Conservation (phyloP, 2,888 invertebrate genomes). For the Lepidocyrtoides sp. region DNA sequence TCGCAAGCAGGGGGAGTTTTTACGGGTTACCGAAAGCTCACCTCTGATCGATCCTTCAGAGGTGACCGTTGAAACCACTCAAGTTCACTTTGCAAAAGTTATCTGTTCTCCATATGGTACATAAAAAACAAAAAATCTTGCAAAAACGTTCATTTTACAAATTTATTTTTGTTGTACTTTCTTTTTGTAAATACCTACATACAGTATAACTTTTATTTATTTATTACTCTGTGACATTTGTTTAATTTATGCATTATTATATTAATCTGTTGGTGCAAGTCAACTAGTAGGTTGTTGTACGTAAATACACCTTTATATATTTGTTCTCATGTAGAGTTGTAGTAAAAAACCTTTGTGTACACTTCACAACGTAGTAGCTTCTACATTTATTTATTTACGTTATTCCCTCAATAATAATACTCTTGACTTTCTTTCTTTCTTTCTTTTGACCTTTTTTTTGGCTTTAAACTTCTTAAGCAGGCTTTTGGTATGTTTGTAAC, state of each 20-base stretch:
- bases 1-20: conserved; percentile 87
- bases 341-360: background rate
- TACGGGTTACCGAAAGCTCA: conserved; percentile 89
- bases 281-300: background rate
- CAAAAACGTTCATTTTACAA: conserved; percentile 7
- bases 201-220: conserved; percentile 4
- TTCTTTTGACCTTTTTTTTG: background rate
- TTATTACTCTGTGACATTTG: background rate
- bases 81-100: conserved; percentile 92
- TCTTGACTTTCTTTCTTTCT: background rate
- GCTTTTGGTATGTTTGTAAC: background rate
- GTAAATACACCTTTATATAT: background rate
- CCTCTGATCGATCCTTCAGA: conserved; percentile 91
- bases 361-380: background rate
- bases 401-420: background rate
- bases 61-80: conserved; percentile 91
- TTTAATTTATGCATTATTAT: background rate
- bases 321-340: background rate
- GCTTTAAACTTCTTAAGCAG: background rate
- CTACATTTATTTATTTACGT: background rate
- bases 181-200: background rate
- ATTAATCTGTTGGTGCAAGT: background rate
- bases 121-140: conserved; percentile 74
- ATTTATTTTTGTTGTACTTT: conserved; percentile 8
- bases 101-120: conserved; percentile 92